Evolutionary conservation across 2,797 vertebrate species (phyloP).

Genomic region (Hypotaenidia philippensis): DNA sequence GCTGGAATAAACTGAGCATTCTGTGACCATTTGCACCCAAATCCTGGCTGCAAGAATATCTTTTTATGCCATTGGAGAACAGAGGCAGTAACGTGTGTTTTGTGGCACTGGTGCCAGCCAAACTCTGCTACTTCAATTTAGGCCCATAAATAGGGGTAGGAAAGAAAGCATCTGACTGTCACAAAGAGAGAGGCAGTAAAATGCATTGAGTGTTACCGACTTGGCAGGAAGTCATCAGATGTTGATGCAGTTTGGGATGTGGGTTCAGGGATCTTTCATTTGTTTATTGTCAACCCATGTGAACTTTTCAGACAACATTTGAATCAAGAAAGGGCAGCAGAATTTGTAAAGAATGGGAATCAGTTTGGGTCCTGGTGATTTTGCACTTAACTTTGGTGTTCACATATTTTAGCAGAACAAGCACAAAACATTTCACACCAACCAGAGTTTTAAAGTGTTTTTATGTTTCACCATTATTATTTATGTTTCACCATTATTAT

Average conservation of each 20-base stretch:
- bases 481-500: neutral
- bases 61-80: neutral
- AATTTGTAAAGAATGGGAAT: neutral
- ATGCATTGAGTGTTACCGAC: neutral
- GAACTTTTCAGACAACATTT: neutral
- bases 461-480: neutral
- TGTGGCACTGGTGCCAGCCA: neutral
- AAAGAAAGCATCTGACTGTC: neutral
- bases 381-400: neutral
- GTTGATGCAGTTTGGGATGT: neutral
- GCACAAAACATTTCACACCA: neutral
- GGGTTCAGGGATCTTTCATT: neutral
- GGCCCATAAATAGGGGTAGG: neutral
- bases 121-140: neutral
- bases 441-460: neutral
- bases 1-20: neutral
- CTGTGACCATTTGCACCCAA: neutral
- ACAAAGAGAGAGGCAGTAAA: neutral
- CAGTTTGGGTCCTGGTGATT: neutral
- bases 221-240: neutral
- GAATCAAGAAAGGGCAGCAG: neutral
- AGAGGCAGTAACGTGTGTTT: neutral
- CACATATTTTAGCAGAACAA: neutral
- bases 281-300: neutral
- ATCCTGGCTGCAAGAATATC: neutral